Percentiles rank a stretch among this genome's conserved stretches.
Evolutionary conservation across 92 coral and sea anemone genomes (phyloP).

Genomic region (Ricordea florida): DNA sequence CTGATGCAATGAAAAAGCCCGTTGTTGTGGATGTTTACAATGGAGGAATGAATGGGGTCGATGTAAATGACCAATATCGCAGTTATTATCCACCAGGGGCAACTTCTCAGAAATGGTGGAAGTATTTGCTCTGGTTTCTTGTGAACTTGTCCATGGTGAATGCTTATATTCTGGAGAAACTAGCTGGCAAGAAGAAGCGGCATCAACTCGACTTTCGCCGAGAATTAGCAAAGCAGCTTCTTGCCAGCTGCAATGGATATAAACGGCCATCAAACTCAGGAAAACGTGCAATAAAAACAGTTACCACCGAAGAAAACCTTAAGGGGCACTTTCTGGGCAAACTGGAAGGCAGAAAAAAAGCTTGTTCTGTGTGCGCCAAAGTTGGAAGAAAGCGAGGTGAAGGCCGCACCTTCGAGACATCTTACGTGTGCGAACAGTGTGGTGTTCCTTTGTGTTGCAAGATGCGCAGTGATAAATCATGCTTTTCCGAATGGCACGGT

Average conservation of each 20-base stretch:
- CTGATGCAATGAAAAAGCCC: background rate
- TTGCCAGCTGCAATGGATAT: slow-evolving; percentile 11
- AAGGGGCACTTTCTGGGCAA: no score
- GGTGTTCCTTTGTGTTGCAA: no score
- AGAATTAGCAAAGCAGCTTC: slow-evolving; percentile 15
- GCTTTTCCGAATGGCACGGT: no score
- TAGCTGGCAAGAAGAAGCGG: background rate
- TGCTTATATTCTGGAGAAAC: slow-evolving; percentile 8
- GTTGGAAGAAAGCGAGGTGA: no score
- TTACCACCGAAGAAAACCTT: no score
- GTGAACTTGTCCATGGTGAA: slow-evolving; percentile 35
- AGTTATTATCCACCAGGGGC: slow-evolving; percentile 1
- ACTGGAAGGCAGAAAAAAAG: no score
- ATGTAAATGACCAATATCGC: slow-evolving; percentile 7
- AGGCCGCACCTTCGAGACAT: no score
- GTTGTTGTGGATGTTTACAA: background rate
- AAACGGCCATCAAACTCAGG: no score
- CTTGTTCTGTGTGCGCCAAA: no score
- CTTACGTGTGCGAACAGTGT: no score
- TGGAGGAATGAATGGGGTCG: slow-evolving; percentile 21
- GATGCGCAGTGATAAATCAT: no score
- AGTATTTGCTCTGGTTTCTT: slow-evolving; percentile 47
- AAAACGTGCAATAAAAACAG: no score
- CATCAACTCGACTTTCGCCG: slow-evolving; percentile 8
- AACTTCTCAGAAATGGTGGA: slow-evolving; percentile 44